Conservation (phyloP, 2,888 invertebrate species). For the Ophonus ardosiacus region DNA sequence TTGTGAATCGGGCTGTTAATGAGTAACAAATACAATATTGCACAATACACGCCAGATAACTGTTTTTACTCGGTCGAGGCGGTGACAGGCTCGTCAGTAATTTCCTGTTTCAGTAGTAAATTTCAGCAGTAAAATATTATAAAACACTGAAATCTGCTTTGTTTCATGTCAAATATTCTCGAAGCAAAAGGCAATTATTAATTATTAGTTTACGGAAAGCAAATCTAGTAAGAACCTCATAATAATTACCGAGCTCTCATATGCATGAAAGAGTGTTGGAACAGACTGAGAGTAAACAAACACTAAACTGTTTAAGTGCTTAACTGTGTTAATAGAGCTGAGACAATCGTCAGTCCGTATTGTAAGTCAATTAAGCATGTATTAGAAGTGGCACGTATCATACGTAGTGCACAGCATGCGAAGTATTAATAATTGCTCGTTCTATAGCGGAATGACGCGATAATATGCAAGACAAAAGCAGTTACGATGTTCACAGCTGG, state of each 20-base stretch:
- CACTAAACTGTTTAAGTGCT: constrained; percentile 35
- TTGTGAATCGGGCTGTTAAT: too few species aligned
- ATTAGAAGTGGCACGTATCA: constrained; percentile 53
- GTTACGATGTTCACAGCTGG: constrained; percentile 72
- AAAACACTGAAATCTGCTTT: too few species aligned
- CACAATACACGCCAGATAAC: too few species aligned
- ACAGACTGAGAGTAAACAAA: constrained; percentile 17
- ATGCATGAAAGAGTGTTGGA: constrained; percentile 19
- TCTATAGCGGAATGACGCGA: constrained; percentile 41
- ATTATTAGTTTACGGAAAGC: too few species aligned
- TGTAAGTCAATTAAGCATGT: constrained; percentile 48
- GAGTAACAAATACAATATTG: too few species aligned
- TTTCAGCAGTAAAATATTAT: too few species aligned
- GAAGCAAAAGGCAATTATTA: too few species aligned
- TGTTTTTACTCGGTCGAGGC: too few species aligned
- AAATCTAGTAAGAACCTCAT: neutral
- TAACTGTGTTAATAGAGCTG: constrained; percentile 37
- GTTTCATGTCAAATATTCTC: too few species aligned
- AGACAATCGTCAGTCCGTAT: constrained; percentile 45
- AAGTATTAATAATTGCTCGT: constrained; percentile 51
- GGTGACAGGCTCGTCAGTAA: too few species aligned
- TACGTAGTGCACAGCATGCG: constrained; percentile 25
- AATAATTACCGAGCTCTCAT: neutral
- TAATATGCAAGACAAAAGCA: constrained; percentile 67
- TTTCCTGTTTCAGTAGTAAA: too few species aligned